Conservation (phyloP, 2,797 vertebrate species). For the Coranthus polyacanthus region DNA sequence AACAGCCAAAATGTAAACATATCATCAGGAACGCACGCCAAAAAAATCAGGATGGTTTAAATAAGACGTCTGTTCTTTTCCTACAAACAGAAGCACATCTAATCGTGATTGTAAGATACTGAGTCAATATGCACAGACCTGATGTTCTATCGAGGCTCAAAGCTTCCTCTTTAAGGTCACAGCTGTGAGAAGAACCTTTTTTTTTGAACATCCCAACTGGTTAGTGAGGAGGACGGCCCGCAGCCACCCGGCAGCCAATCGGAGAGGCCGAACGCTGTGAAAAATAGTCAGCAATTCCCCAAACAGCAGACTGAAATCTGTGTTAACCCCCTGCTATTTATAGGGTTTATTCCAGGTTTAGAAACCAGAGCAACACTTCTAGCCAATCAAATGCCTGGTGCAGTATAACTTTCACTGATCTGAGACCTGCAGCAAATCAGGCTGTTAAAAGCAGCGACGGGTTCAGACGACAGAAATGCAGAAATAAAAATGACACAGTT, state of each 20-base stretch:
- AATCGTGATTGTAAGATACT: too few species aligned
- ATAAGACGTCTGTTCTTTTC: too few species aligned
- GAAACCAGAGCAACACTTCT: slow-evolving; percentile 67
- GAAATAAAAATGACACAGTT: too few species aligned
- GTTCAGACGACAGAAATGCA: too few species aligned
- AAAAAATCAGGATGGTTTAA: too few species aligned
- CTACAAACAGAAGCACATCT: too few species aligned
- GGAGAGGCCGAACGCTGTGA: slow-evolving; percentile 36
- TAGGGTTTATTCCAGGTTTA: slow-evolving; percentile 69
- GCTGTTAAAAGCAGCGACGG: not conserved
- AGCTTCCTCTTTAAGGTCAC: slow-evolving; percentile 71
- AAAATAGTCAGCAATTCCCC: slow-evolving; percentile 58
- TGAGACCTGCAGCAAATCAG: slow-evolving; percentile 20
- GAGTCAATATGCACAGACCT: slow-evolving; percentile 7
- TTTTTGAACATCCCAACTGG: slow-evolving; percentile 53
- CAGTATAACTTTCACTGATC: slow-evolving; percentile 30
- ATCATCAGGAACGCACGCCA: too few species aligned
- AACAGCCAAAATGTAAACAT: too few species aligned
- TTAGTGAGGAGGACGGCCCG: slow-evolving; percentile 11
- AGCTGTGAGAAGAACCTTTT: slow-evolving; percentile 45
- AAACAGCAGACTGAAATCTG: slow-evolving; percentile 51
- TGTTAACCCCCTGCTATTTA: slow-evolving; percentile 67
- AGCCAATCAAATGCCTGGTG: slow-evolving; percentile 52
- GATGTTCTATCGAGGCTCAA: slow-evolving; percentile 44
- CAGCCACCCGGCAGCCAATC: slow-evolving; percentile 31